phyloP scores from a whole-genome alignment of 2,888 invertebrate genomes.

The Callyntrura guangdongensis region DNA sequence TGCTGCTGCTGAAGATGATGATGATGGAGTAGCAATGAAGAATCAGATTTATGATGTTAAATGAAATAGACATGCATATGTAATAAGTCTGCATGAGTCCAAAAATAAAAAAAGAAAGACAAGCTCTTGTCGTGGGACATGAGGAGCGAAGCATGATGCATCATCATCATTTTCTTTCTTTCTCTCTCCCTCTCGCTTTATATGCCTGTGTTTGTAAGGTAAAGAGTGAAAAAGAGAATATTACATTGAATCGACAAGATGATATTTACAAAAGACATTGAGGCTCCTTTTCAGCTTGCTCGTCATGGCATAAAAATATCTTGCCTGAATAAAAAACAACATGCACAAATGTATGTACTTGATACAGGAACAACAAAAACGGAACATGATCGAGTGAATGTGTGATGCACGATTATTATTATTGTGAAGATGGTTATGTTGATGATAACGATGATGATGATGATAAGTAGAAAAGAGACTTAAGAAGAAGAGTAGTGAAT shows the following conservation, averaged over 20 bases:
- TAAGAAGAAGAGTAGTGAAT: background rate
- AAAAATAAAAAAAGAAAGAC: constrained; percentile 51
- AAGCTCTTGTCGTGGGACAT: constrained; percentile 55
- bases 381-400: constrained; percentile 39
- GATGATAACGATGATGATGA: constrained; percentile 30
- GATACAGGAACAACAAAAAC: constrained; percentile 34
- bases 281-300: constrained; percentile 32
- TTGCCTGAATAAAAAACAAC: background rate
- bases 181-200: background rate
- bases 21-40: constrained; percentile 35
- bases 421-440: background rate
- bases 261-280: constrained; percentile 62
- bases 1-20: background rate
- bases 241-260: constrained; percentile 12
- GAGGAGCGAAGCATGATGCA: constrained; percentile 32
- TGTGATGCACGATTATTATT: constrained; percentile 58
- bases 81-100: constrained; percentile 77
- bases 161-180: background rate
- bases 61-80: constrained; percentile 77
- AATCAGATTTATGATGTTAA: constrained; percentile 77
- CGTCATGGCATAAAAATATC: background rate
- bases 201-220: background rate
- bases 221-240: constrained; percentile 31
- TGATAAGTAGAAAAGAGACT: constrained; percentile 25
- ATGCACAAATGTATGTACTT: background rate